Base-by-base conservation (phyloP, 2,797 vertebrate species). In the Thaleichthys pacificus region DNA sequence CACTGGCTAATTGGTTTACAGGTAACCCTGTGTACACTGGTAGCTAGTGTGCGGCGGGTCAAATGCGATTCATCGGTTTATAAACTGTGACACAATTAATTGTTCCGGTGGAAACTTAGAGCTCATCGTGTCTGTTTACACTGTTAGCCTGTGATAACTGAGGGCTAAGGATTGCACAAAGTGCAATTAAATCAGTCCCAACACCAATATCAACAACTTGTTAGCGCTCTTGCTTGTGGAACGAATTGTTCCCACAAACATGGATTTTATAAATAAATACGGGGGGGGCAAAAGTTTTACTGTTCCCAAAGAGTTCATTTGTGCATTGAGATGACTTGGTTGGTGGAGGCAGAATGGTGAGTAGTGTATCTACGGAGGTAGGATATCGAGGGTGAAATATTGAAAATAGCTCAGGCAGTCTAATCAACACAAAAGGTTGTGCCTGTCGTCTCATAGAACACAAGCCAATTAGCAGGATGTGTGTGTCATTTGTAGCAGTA, bases 1-100 rank as follows among this genome's bases (percentile, higher is more conserved):
- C 86, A 80, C 51, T 11, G 61, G 72, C 80, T 87, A 88, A 88
- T 87, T 86, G 85, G 80, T 82, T 86, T 78, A 80, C 82, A 85
- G 88, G 86, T 88, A 81, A 79, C 72, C 74, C 66, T 64, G 82
- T 61, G 79, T 35, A 77, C 61, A 72, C 73, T 24, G 61, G 66
- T 68, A 2, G 65, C 63, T 63, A 70, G 38, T 49, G 49, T 30
- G 70, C 69, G 64, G 61, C 28, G 56, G 77, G 84, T 86, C 74
- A 76, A 63, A 85, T 80, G 80, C 81, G 69, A 70, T 57, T 65
- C 42, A 4, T 11, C 1, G 72, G 68, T 56, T 72, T 49, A 74
- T 57, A 73, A 76, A 72, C 74, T 30, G 47, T 63, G 51, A 76
- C 22, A 24, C 35, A 67, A 74, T 81, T 83, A 85, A 85, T 83